A percentile compares a stretch with the other conserved stretches of the same genome.
Evolutionary conservation across 2,797 vertebrate genomes (phyloP).

Genomic region (Tokudaia tokunoshimensis): DNA sequence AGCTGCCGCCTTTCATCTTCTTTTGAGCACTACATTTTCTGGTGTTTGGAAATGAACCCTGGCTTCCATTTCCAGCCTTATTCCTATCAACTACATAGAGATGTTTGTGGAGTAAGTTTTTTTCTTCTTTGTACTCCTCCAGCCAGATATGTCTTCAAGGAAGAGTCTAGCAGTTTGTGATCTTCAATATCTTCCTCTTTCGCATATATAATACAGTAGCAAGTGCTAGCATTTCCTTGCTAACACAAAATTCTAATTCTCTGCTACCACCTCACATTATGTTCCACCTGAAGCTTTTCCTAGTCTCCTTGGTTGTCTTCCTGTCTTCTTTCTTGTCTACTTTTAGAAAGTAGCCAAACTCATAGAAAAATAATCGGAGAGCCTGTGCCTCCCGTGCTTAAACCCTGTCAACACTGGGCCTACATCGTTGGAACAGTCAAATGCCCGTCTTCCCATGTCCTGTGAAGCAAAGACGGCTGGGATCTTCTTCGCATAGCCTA

Average conservation of each 20-base stretch:
- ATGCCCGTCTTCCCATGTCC: not conserved
- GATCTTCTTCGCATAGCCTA: not conserved
- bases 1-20: not conserved
- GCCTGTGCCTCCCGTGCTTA: not conserved
- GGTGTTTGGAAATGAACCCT: constrained; percentile 31
- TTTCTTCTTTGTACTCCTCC: not conserved
- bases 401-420: not conserved
- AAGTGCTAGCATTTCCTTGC: not conserved
- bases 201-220: not conserved
- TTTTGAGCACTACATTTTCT: not conserved
- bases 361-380: not conserved
- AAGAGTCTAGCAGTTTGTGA: not conserved
- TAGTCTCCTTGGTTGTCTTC: not conserved
- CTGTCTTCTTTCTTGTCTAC: not conserved
- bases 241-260: not conserved
- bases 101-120: not conserved
- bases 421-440: not conserved
- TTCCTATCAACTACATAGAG: not conserved
- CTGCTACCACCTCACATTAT: not conserved
- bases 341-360: not conserved
- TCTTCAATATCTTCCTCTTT: not conserved
- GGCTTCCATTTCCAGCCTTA: not conserved
- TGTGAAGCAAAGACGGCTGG: not conserved
- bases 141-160: not conserved
- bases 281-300: not conserved